Base-by-base conservation (phyloP, 2,113 vertebrate species). In the Cettia cetti region DNA sequence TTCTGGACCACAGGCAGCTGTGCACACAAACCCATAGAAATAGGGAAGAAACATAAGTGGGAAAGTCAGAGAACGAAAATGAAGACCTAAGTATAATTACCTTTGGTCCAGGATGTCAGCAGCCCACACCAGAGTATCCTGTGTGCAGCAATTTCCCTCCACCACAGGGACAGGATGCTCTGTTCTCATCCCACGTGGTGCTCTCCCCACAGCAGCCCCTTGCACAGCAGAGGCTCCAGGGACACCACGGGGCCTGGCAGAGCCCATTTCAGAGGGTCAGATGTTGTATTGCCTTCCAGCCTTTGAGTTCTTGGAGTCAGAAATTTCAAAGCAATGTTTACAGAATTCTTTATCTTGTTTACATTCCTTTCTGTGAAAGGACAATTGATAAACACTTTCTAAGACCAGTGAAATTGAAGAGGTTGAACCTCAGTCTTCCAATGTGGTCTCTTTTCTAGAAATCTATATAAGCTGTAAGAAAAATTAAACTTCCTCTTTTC, bases 41-140 rank as follows among this genome's bases (percentile, higher is more conserved):
- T 6, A 59, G 2, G 26, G 59, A 80, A 80, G 87, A 72, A 80
- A 75, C 40, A 90, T 86, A 70, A 96, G 79, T 86, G 92, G 88
- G 75, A 53, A 82, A 47, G 35, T 22, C 90, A 93, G 71, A 90
- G 78, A 63, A 85, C 0, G 2, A 90, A 90, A 91, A 91, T 77
- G 24, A 95, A 81, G 93, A 60, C 10, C 26, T 2, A 3, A 79
- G 66, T 71, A 74, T 71, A 74, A 96, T 90, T 77, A 77, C 47
- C 42, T 90, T 63, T 26, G 79, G 54, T 75, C 30, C 71, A 56
- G 71, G 68, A 64, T 59, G 71, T 63, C 79, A 63, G 45, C 79
- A 89, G 53, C 11, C 63, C 37, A n/a, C 81, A 44, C 7, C 63
- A n/a, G 66, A 52, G 68, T 11, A 66, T 86, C 79, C 64, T 74